Evolutionary conservation across 2,797 vertebrate genomes (phyloP).

Genomic region (Sarcoramphus papa): DNA sequence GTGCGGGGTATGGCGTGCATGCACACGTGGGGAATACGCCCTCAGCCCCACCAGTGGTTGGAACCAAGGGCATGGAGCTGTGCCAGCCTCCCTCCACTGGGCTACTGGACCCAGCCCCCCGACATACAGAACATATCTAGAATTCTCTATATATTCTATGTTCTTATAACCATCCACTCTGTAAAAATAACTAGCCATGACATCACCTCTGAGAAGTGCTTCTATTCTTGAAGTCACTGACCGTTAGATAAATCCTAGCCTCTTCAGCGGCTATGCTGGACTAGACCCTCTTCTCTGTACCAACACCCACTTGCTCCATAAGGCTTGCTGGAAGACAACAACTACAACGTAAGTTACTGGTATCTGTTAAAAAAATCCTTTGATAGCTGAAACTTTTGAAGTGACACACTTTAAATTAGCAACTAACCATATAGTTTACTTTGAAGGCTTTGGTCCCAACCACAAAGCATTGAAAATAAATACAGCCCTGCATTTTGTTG

Average conservation of each 20-base stretch:
- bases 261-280: not conserved
- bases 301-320: not conserved
- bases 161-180: not conserved
- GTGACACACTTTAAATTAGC: not conserved
- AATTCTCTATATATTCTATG: not conserved
- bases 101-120: not conserved
- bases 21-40: not conserved
- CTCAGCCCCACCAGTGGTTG: too few species aligned
- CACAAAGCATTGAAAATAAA: not conserved
- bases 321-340: not conserved
- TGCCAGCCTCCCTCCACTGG: not conserved
- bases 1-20: accelerated
- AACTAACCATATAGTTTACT: not conserved
- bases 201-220: not conserved
- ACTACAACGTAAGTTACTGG: not conserved
- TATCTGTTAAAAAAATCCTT: not conserved
- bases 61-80: not conserved
- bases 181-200: not conserved
- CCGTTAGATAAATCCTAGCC: not conserved
- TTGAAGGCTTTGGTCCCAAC: not conserved
- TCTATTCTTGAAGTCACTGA: not conserved
- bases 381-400: not conserved
- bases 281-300: not conserved
- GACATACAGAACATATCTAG: not conserved
- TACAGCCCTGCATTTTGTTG: not conserved